These are phyloP conservation scores for Sinosuthora webbiana DNA, from an alignment of 2,113 vertebrate species.

Conservation along the genomic window DNA sequence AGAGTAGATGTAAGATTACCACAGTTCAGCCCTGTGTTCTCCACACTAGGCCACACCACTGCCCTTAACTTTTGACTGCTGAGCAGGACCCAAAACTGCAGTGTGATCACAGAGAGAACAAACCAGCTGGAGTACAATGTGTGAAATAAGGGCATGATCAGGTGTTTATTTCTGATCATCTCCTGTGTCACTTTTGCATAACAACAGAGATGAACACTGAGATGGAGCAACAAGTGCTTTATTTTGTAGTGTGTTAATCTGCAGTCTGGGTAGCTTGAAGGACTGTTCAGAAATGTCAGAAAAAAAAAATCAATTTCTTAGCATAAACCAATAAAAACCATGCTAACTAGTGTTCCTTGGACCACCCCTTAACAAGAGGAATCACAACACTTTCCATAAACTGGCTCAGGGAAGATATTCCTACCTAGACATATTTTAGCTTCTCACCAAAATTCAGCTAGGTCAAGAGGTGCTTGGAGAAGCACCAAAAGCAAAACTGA, in stretches of 20 bases:
- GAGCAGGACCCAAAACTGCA: neutral
- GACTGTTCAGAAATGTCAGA: neutral
- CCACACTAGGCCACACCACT: neutral
- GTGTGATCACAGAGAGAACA: neutral
- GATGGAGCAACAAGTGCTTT: neutral
- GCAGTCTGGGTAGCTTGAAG: neutral
- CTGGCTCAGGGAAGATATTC: neutral
- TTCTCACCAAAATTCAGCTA: neutral
- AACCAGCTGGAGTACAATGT: neutral
- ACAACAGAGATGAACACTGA: neutral
- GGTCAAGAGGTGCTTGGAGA: neutral
- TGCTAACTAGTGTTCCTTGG: neutral
- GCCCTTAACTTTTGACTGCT: neutral
- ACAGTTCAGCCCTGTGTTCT: neutral
- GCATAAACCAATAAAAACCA: neutral
- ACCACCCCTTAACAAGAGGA: neutral
- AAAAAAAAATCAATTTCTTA: neutral
- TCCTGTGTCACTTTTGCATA: neutral
- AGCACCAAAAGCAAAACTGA: neutral
- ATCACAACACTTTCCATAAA: neutral
- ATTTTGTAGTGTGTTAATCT: neutral
- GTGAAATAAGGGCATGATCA: accelerated
- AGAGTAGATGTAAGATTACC: neutral
- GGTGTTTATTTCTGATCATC: neutral
- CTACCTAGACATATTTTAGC: neutral